Evolutionary conservation across 2,113 vertebrate genomes (phyloP), one percentile per base, ranked within the genome.

Genomic region (Girardinichthys multiradiatus): DNA sequence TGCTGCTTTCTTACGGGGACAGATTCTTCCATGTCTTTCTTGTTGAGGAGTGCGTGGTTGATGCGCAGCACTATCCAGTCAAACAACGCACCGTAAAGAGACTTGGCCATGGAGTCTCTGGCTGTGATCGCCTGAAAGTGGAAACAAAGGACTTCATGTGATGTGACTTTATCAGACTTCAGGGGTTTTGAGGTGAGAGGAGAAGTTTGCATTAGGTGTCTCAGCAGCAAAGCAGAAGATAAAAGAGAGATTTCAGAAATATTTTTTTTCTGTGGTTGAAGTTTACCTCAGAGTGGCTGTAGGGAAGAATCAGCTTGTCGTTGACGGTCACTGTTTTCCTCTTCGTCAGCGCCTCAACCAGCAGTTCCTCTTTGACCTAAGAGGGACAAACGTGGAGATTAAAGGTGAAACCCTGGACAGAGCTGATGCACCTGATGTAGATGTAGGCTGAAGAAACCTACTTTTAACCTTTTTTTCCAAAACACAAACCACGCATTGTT

Each of bases 21-120:
- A n/a, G 96, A 95, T 62, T 97, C 97, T 75, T 97, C 97, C 96
- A 99, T 96, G 91, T 99, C 98, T 82, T 95, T 98, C 92, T 98
- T 99, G 87, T 99, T 99, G 19, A 99, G 96, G 42, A 99, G 95
- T 0, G 98, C 97, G 0, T 99, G 98, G 91, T 99, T 99, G 86
- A 99, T 99, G n/a, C 97, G 91, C 39, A 99, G 94, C 65, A 99
- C 97, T 1, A 99, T 99, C 98, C 98, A 99, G 66, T 99, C 97
- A 27, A 99, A 99, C 61, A 99, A 93, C n/a, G 98, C 97, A 15
- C 97, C 98, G 92, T 99, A 99, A 64, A 99, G 86, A 30, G 98
- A 99, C 90, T 99, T 99, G n/a, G 98, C 98, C 98, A 99, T 99
- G 28, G 97, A 99, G 92, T 99, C 97, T 10, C 97, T 95, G 58